Base-by-base conservation (phyloP, 2,113 vertebrate genomes). In the Cromileptes altivelis region DNA sequence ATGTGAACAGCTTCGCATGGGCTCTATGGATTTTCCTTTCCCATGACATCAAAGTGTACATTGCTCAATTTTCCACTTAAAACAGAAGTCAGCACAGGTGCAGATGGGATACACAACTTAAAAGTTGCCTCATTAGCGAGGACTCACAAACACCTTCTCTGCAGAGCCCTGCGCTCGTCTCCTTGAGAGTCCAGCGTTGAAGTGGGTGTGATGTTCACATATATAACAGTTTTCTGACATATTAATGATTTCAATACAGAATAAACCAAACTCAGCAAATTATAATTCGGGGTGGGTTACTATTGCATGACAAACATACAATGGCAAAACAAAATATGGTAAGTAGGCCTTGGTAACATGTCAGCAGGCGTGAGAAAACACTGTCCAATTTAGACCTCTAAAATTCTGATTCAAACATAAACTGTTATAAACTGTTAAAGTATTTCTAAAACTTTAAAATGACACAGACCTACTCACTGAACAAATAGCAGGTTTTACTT, bases 1-100 rank as follows among this genome's bases (percentile, higher is more conserved):
- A 96, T 96, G 96, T 96, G 95, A 97, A 98, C 97, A 98, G 97
- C 97, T 97, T 97, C 94, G 95, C 96, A 96, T 90, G 96, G 97
- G 97, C 95, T 97, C 96, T 95, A 96, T 71, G 97, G 97, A 94
- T 96, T 96, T 97, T 97, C 96, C 97, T 97, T 96, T 91, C 91
- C 91, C 97, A 97, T 97, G 97, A 98, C 97, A 98, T 97, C 96
- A 98, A 89, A 97, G 96, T 97, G 97, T 97, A 98, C 96, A 99
- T 96, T 98, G 97, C 97, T 98, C 97, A 98, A 97, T 94, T 96
- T 97, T 88, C 97, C 97, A 97, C 94, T 98, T 97, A 96, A 98
- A 99, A 98, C 97, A 98, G 97, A 97, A 95, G 97, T 97, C 97
- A 98, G 97, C 97, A 97, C 96, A 98, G 97, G 96, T 96, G 98